Percentiles rank a stretch among this genome's conserved stretches.
These are phyloP conservation scores for Mimachlamys varia DNA, from an alignment of 2,888 invertebrate genomes.

Conservation along the genomic window DNA sequence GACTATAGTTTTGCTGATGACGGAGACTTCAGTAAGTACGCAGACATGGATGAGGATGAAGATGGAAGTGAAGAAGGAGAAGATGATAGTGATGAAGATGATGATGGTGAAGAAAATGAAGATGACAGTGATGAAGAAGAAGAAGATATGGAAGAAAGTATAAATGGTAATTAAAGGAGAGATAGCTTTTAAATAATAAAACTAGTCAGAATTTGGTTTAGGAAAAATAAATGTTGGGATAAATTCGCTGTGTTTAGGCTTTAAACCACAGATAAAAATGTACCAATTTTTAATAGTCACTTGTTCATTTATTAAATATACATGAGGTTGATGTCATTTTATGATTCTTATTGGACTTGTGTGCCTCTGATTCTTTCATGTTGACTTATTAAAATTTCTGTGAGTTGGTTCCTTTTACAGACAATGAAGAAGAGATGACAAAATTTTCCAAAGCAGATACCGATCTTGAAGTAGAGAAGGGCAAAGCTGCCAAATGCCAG, in stretches of 20 bases:
- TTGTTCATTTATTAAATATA: too few species aligned
- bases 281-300: too few species aligned
- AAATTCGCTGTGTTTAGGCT: too few species aligned
- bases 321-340: too few species aligned
- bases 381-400: too few species aligned
- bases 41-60: constrained; percentile 57
- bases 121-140: constrained; percentile 47
- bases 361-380: too few species aligned
- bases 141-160: constrained; percentile 48
- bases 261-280: too few species aligned
- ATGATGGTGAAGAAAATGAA: constrained; percentile 51
- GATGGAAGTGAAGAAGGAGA: constrained; percentile 53
- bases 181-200: too few species aligned
- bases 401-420: constrained; percentile 42
- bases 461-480: constrained; percentile 78
- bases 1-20: constrained; percentile 65
- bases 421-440: constrained; percentile 59
- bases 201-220: too few species aligned
- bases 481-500: constrained; percentile 75
- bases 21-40: constrained; percentile 67
- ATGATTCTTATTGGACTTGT: too few species aligned
- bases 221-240: too few species aligned
- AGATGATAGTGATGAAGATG: constrained; percentile 50
- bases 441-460: constrained; percentile 67
- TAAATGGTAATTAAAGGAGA: not conserved